Percentiles rank a stretch among this genome's conserved stretches.
phyloP scores from a whole-genome alignment of 1,140 invertebrate species.

The Zaprionus davidi region DNA sequence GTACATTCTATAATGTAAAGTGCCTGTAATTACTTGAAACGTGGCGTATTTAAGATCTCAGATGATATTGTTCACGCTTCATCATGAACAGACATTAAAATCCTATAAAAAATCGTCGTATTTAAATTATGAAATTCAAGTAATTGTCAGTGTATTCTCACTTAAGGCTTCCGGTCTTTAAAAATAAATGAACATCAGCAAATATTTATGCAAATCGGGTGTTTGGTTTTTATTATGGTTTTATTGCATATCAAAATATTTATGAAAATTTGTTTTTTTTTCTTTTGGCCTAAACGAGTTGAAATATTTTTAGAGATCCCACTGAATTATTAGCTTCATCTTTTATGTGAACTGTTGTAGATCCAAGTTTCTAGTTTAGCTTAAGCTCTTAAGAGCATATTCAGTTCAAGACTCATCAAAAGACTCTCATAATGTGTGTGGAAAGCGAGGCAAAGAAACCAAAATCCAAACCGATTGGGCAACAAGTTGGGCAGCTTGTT shows the following conservation, averaged over 20 bases:
- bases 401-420: neutral
- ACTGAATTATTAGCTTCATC: neutral
- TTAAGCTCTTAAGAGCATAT: neutral
- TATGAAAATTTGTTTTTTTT: neutral
- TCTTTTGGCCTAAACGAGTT: neutral
- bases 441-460: neutral
- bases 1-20: too few relatives aligned
- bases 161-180: slow-evolving; percentile 9
- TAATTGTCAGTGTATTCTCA: neutral
- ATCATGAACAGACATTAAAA: neutral
- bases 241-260: slow-evolving; percentile 11
- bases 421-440: neutral
- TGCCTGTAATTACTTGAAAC: neutral
- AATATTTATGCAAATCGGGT: neutral
- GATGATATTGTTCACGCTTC: neutral
- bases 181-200: neutral
- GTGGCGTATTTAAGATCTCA: neutral
- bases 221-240: neutral
- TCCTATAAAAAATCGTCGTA: neutral
- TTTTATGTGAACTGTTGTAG: neutral
- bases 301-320: neutral
- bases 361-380: neutral
- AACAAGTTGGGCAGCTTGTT: slow-evolving; percentile 26
- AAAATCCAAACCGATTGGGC: slow-evolving; percentile 13
- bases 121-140: neutral